Conservation (phyloP, 2,113 vertebrate species). For the Pleuronectes platessa region DNA sequence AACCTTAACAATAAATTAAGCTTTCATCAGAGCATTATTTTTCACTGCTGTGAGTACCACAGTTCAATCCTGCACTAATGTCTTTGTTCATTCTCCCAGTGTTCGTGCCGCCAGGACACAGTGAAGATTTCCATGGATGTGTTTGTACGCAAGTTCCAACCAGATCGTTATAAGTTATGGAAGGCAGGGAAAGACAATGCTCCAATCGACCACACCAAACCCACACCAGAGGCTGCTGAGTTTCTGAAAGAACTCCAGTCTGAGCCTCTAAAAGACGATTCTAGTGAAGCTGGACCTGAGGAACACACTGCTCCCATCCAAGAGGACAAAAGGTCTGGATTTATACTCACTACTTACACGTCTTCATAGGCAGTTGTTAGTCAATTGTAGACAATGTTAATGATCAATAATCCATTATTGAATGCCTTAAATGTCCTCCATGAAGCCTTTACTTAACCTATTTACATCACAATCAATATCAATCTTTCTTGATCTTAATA, state of each 20-base stretch:
- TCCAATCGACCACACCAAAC: constrained; percentile 90
- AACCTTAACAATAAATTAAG: not conserved
- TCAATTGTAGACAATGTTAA: too few relatives aligned
- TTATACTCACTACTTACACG: not conserved
- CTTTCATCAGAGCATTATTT: not conserved
- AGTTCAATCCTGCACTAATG: not conserved
- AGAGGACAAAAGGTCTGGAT: constrained; percentile 51
- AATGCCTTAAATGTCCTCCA: too few relatives aligned
- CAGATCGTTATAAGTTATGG: constrained; percentile 96
- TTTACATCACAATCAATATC: too few relatives aligned
- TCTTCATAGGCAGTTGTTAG: too few relatives aligned
- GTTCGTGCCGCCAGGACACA: constrained; percentile 96
- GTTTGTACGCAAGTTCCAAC: constrained; percentile 96
- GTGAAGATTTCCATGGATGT: constrained; percentile 99
- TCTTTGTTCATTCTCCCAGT: constrained; percentile 76
- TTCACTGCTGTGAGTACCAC: not conserved
- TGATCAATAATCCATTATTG: too few relatives aligned
- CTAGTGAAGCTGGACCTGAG: constrained; percentile 9
- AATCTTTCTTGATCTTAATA: too few relatives aligned
- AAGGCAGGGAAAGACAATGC: constrained; percentile 91
- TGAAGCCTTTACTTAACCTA: too few relatives aligned
- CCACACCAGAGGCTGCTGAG: constrained; percentile 89
- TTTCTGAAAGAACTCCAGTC: constrained; percentile 80
- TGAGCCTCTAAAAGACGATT: constrained; percentile 13
- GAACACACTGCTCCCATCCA: constrained; percentile 3